These are phyloP conservation scores for Listrodromus nycthemerus DNA, from an alignment of 2,888 invertebrate genomes.

Conservation along the genomic window DNA sequence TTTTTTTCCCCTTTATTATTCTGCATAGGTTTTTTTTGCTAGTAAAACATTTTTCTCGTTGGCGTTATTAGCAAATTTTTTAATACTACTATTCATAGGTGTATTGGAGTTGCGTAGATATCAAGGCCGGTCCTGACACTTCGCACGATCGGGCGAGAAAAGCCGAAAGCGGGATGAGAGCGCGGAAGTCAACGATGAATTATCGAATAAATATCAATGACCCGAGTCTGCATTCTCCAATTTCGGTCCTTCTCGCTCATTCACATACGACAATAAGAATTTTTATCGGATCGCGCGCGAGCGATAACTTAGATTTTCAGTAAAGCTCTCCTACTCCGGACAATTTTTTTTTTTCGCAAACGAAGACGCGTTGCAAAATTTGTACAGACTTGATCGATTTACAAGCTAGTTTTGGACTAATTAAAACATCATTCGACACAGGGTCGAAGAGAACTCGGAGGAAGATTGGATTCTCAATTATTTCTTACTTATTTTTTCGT, in stretches of 20 bases:
- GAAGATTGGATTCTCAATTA: constrained; percentile 45
- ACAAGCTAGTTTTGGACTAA: constrained; percentile 58
- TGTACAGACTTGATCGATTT: constrained; percentile 58
- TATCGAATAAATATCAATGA: constrained; percentile 9
- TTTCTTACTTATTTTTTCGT: constrained; percentile 14
- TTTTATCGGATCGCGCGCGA: constrained; percentile 14
- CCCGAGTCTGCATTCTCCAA: background rate
- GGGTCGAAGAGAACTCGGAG: constrained; percentile 41
- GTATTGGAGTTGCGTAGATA: constrained; percentile 52
- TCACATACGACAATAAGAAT: constrained; percentile 35
- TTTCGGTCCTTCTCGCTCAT: constrained; percentile 4
- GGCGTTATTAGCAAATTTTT: constrained; percentile 38
- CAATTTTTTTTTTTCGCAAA: constrained; percentile 26
- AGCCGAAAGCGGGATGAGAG: constrained; percentile 3
- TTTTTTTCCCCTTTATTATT: constrained; percentile 28
- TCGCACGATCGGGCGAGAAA: constrained; percentile 36
- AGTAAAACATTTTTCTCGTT: constrained; percentile 33
- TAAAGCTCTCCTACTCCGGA: constrained; percentile 36
- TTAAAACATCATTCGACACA: constrained; percentile 50
- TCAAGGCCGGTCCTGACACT: constrained; percentile 56
- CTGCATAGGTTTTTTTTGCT: constrained; percentile 38
- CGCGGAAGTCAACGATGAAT: background rate
- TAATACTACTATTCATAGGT: constrained; percentile 37
- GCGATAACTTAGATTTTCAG: constrained; percentile 16
- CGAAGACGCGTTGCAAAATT: constrained; percentile 60